These are phyloP conservation scores for Manduca sexta DNA, from an alignment of 1,140 invertebrate species.

Conservation along the genomic window DNA sequence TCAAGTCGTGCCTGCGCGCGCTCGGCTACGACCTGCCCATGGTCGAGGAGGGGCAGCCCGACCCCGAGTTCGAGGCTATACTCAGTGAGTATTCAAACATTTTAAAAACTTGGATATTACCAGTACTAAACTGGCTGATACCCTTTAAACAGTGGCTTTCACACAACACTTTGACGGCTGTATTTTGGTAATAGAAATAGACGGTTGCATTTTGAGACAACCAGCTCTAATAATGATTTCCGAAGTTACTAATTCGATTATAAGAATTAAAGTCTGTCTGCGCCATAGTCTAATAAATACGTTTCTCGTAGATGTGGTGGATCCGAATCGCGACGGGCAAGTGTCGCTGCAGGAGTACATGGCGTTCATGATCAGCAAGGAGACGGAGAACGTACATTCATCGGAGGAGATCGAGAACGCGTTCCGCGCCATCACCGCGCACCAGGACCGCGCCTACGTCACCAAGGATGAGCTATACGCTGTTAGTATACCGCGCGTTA, in stretches of 20 bases:
- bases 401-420: conserved; percentile 99
- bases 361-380: conserved; percentile 99
- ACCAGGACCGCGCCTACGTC: conserved; percentile 96
- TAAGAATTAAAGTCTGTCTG: too few relatives aligned
- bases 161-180: too few relatives aligned
- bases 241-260: too few relatives aligned
- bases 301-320: conserved; percentile 80
- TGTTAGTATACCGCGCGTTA: conserved; percentile 83
- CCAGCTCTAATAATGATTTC: too few relatives aligned
- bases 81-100: conserved; percentile 77
- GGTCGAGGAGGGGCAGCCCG: conserved; percentile 99
- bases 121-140: too few relatives aligned
- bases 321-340: conserved; percentile 95
- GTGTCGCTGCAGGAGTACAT: conserved; percentile 99
- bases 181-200: too few relatives aligned
- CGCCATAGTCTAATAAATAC: background rate
- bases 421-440: conserved; percentile 97
- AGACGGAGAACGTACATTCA: conserved; percentile 99
- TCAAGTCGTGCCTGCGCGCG: conserved; percentile 98
- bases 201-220: too few relatives aligned
- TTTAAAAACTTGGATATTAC: too few relatives aligned
- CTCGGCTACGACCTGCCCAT: conserved; percentile 99
- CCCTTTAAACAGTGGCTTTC: too few relatives aligned
- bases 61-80: conserved; percentile 98
- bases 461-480: conserved; percentile 99